Evolutionary conservation across 2,888 invertebrate species (phyloP), one percentile per base, ranked within the genome.

Genomic region (Diplolepis rosae): DNA sequence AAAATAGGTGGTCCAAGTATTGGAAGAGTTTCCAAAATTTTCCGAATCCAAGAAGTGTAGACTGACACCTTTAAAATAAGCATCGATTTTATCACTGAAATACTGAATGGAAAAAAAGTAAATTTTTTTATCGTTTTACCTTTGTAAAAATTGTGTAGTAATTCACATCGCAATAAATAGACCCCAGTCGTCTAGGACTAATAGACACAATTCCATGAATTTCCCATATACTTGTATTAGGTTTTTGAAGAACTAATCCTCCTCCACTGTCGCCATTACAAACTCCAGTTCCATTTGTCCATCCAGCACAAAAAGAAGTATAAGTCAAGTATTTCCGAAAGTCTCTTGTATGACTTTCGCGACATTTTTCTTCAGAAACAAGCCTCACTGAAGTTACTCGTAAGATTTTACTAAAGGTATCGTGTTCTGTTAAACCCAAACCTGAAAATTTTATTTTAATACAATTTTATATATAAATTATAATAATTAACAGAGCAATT

Each of bases 251-350:
- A 13, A 85, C 79, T 1, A 93, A 86, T 18, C 93, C 93, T 15
- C 92, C 92, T 0, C 93, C 93, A 73, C 92, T 92, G 79, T 93
- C 93, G 0, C 93, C 93, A 80, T 92, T 92, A 51, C 92, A 91
- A 24, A 92, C 92, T 48, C 91, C 91, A 7, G 90, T 90, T 13
- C 90, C 89, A 70, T 92, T 92, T 54, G 89, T 89, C 87, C 91
- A 92, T 65, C 93, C 93, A 68, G 92, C 93, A 81, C 93, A 93
- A 80, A 93, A 92, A 1, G 92, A 90, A 66, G 92, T 92, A 77
- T 91, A 91, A 67, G 92, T 91, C 13, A 93, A 80, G 66, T 92
- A 90, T 71, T 89, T 89, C 15, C 85, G 82, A 81, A 93, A 92
- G 39, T 92, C 89, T 2, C 84, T 82, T 0, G 89, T 88, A 56